Conservation (phyloP, 2,113 vertebrate genomes). For the Cyanocitta stelleri region DNA sequence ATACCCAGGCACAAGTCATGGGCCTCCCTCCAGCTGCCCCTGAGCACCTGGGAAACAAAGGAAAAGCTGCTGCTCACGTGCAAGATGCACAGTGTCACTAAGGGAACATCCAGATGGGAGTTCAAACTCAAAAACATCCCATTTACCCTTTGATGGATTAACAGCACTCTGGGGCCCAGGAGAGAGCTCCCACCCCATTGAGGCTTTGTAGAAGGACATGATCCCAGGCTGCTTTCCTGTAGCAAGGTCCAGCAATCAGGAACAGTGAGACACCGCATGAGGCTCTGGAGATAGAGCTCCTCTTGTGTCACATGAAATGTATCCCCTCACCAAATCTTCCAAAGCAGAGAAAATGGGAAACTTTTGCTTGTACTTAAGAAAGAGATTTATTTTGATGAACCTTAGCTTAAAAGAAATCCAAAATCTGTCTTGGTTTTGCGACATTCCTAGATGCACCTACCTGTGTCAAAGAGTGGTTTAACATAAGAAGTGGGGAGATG, state of each 20-base stretch:
- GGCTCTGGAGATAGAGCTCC: neutral
- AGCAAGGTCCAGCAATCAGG: neutral
- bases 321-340: neutral
- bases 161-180: neutral
- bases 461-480: neutral
- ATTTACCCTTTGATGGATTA: neutral
- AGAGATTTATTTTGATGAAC: neutral
- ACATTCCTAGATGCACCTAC: neutral
- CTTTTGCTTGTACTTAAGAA: neutral
- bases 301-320: neutral
- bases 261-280: rapidly evolving
- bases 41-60: neutral
- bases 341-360: neutral
- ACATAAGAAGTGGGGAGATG: neutral
- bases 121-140: neutral
- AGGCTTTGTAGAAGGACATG: too few relatives aligned
- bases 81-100: rapidly evolving
- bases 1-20: neutral
- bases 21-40: neutral
- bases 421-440: neutral
- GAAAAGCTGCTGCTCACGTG: neutral
- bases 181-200: neutral
- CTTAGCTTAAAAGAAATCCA: neutral
- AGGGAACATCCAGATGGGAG: neutral
- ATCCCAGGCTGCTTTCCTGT: neutral